A percentile compares a stretch with the other conserved stretches of the same genome.
Conservation (phyloP, 2,113 vertebrate species). For the Sylvia atricapilla region DNA sequence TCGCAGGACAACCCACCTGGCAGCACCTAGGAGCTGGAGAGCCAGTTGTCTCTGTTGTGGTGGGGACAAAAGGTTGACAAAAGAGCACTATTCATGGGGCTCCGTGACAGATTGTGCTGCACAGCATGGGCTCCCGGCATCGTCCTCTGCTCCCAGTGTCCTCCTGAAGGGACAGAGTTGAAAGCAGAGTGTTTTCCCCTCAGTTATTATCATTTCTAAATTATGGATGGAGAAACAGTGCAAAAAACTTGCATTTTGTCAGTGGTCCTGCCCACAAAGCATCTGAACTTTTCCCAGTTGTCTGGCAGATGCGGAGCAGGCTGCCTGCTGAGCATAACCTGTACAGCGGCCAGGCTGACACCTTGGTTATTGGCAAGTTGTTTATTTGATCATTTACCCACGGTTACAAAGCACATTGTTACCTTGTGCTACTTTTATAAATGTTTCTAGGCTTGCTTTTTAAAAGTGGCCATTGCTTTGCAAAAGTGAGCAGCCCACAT, state of each 20-base stretch:
- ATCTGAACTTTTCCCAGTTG: background rate
- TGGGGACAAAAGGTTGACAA: slow-evolving; percentile 12
- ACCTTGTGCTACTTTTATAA: background rate
- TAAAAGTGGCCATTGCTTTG: background rate
- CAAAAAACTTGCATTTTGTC: background rate
- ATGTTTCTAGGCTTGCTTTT: background rate
- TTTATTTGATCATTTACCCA: background rate
- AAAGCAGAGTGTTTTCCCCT: background rate
- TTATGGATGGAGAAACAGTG: background rate
- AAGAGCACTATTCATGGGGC: background rate
- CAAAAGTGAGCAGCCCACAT: background rate
- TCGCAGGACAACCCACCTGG: background rate
- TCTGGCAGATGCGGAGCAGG: background rate
- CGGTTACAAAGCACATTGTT: background rate
- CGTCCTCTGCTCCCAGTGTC: background rate
- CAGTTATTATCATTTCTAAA: slow-evolving; percentile 36
- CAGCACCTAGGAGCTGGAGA: background rate
- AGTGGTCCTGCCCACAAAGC: background rate
- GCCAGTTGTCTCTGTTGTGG: background rate
- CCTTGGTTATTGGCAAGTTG: background rate
- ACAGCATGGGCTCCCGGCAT: slow-evolving; percentile 6
- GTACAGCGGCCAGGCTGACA: background rate
- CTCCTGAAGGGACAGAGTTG: background rate
- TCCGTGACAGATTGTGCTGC: slow-evolving; percentile 7
- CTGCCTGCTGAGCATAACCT: background rate